Percentiles rank a stretch among this genome's conserved stretches.
These are phyloP conservation scores for Sipha maydis DNA, from an alignment of 2,888 invertebrate species.

Conservation along the genomic window DNA sequence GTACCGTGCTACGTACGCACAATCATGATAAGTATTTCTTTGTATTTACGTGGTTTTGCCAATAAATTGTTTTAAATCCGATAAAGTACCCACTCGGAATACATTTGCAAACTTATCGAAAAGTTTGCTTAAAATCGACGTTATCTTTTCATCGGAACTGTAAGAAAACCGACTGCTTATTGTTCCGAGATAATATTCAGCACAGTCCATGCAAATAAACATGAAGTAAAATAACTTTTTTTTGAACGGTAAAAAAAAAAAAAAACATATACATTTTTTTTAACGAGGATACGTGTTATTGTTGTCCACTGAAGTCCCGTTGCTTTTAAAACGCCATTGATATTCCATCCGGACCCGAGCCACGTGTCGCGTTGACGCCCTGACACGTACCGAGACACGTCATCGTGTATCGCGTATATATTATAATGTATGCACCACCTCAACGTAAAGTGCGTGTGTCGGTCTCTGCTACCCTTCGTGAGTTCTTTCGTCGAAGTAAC, in stretches of 20 bases:
- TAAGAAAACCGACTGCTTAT: too few relatives aligned
- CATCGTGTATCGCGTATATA: background rate
- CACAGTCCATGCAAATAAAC: too few relatives aligned
- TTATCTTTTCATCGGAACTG: background rate
- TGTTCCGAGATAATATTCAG: too few relatives aligned
- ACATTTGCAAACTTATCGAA: background rate
- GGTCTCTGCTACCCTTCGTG: background rate
- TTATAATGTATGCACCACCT: too few relatives aligned
- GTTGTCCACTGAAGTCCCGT: too few relatives aligned
- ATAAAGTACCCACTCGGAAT: background rate
- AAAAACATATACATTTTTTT: too few relatives aligned
- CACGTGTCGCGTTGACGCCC: background rate
- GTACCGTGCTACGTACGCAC: background rate
- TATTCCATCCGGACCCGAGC: background rate
- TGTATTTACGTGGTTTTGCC: background rate
- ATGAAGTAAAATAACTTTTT: too few relatives aligned
- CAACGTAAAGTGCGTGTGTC: too few relatives aligned
- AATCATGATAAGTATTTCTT: background rate
- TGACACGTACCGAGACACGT: background rate
- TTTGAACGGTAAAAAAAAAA: too few relatives aligned
- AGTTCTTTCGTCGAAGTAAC: background rate
- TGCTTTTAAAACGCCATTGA: background rate
- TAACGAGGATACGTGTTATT: too few relatives aligned
- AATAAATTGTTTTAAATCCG: constrained; percentile 3
- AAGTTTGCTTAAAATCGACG: background rate